Percentiles rank a stretch among this genome's conserved stretches.
These are phyloP conservation scores for Merops nubicus DNA, from an alignment of 2,113 vertebrate genomes.

Conservation along the genomic window DNA sequence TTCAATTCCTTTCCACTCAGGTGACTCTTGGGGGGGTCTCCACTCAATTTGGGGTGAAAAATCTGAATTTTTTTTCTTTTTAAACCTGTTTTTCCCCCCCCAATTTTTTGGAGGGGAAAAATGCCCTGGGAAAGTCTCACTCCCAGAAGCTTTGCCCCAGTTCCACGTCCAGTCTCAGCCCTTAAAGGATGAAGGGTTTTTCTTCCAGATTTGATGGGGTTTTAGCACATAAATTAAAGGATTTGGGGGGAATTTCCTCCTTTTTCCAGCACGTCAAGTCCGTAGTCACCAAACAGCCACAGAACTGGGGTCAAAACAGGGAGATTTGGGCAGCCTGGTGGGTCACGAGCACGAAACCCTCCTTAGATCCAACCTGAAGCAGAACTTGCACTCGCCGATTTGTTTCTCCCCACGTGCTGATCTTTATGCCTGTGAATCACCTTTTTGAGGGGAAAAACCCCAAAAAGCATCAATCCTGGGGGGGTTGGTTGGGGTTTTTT, in stretches of 20 bases:
- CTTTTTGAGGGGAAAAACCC: background rate
- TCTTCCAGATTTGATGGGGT: background rate
- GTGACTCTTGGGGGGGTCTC: accelerated
- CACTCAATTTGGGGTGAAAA: background rate
- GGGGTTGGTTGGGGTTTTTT: background rate
- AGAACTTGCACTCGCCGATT: background rate
- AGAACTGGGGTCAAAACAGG: background rate
- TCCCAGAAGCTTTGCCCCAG: background rate
- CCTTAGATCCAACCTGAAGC: background rate
- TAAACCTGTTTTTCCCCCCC: background rate
- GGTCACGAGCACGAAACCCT: background rate
- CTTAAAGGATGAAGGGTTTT: background rate
- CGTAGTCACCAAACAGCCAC: background rate
- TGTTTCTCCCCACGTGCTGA: accelerated
- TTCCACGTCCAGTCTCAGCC: background rate
- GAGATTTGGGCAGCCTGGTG: background rate
- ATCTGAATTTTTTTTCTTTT: background rate
- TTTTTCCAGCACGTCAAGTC: background rate
- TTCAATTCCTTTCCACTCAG: background rate
- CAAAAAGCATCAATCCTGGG: constrained; percentile 14
- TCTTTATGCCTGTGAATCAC: background rate
- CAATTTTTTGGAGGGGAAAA: background rate
- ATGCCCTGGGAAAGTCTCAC: background rate
- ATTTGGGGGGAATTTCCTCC: background rate
- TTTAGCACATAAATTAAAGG: constrained; percentile 55